Evolutionary conservation across 2,888 invertebrate genomes (phyloP), one percentile per base, ranked within the genome.

Genomic region (Megastigmus dorsalis): DNA sequence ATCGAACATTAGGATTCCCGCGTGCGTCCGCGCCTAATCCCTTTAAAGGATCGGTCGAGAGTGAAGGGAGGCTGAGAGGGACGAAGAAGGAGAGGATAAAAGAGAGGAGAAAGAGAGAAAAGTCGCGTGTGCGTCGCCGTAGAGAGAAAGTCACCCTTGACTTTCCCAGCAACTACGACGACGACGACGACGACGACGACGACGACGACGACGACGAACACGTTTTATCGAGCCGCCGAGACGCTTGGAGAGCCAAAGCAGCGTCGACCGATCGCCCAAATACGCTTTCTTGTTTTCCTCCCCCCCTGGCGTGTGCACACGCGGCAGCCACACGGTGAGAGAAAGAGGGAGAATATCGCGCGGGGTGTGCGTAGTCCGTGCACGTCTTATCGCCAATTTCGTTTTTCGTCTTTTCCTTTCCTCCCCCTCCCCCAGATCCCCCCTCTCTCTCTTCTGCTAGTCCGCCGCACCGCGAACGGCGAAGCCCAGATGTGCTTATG

Each of bases 341-440:
- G 43, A 43, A 18, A 43, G 50, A 10, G n/a, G 60, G 50, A 54
- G 38, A 45, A 72, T 65, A 52, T 65, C 50, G 30, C 63, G 33
- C 15, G 20, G 9, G 10, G 18, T 20, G 52, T 68, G 57, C 62
- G 82, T 71, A 82, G 75, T 72, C 82, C 38, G 76, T 45, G 78
- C 82, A 82, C 82, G 82, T 82, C 77, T 80, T 78, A 79, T 81
- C 81, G 83, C 76, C 82, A 82, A 82, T 82, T 82, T 83, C 80
- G 81, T 30, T 75, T 76, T 65, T 68, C 76, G 66, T 48, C 50
- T 43, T n/a, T n/a, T n/a, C n/a, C n/a, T n/a, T n/a, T n/a, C n/a
- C n/a, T n/a, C n/a, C n/a, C n/a, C n/a, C n/a, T n/a, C n/a, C n/a
- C n/a, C n/a, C n/a, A n/a, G n/a, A n/a, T n/a, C n/a, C 43, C 20